Evolutionary conservation across 2,797 vertebrate genomes (phyloP).

Genomic region (Paramormyrops hopkinsi): DNA sequence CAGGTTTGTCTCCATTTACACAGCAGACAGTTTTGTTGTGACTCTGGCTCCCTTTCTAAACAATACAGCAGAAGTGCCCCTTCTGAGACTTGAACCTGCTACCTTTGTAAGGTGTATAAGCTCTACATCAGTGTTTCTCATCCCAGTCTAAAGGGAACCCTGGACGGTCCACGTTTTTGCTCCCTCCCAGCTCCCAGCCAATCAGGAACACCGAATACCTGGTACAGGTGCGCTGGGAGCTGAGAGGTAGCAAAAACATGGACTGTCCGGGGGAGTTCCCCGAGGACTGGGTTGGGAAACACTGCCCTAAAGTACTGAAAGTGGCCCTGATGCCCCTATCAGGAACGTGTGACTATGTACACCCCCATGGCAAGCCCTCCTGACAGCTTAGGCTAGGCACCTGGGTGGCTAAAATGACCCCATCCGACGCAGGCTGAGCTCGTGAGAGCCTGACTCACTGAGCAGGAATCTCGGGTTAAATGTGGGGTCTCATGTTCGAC

Average conservation of each 20-base stretch:
- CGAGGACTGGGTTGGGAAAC: not conserved
- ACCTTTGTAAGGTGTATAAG: not conserved
- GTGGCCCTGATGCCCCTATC: not conserved
- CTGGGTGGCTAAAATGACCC: not conserved
- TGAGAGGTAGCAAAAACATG: not conserved
- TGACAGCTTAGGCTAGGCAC: not conserved
- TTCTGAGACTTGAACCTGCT: not conserved
- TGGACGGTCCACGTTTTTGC: not conserved
- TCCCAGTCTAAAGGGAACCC: not conserved
- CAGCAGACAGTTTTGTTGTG: not conserved
- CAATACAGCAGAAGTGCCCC: not conserved
- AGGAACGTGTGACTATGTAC: not conserved
- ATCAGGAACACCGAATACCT: too few relatives aligned
- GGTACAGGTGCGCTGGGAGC: not conserved
- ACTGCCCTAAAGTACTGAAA: not conserved
- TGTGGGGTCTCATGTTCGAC: not conserved
- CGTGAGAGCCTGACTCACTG: not conserved
- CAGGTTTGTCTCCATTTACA: not conserved
- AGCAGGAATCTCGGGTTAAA: slow-evolving; percentile 4
- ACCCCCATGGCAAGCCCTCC: not conserved
- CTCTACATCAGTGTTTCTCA: not conserved
- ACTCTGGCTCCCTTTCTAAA: not conserved
- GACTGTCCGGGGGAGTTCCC: not conserved
- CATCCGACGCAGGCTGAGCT: not conserved
- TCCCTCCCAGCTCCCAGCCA: not conserved